Conservation (phyloP, 2,888 invertebrate species). For the Diabrotica balteata region DNA sequence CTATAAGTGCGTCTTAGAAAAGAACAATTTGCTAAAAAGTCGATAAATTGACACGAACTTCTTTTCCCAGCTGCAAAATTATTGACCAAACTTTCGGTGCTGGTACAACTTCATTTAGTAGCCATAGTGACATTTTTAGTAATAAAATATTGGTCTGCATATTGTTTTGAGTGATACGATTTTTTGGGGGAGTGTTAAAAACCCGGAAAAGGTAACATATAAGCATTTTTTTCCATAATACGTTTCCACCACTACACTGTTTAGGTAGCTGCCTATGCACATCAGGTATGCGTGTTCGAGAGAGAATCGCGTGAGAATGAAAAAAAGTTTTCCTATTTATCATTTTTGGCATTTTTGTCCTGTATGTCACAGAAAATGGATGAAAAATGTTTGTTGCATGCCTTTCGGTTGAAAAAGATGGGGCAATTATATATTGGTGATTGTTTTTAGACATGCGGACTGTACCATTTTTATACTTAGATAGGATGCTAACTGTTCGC, state of each 20-base stretch:
- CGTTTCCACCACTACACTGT: conserved; percentile 1
- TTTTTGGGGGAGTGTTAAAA: conserved; percentile 27
- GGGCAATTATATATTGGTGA: not conserved
- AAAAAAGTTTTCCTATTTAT: conserved; percentile 11
- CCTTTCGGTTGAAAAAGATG: not conserved
- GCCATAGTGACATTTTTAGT: conserved; percentile 23
- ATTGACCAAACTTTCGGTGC: conserved; percentile 27
- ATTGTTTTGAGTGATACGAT: conserved; percentile 27
- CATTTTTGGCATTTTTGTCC: conserved; percentile 15
- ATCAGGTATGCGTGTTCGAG: conserved; percentile 18
- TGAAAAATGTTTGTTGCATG: conserved; percentile 10
- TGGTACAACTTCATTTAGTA: conserved; percentile 7
- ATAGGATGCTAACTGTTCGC: too few relatives aligned
- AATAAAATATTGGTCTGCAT: conserved; percentile 26
- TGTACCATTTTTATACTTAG: not conserved
- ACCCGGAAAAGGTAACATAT: conserved; percentile 27
- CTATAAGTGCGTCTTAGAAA: too few relatives aligned
- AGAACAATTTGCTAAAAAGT: not conserved
- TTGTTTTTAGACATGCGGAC: conserved; percentile 1
- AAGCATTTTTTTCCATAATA: conserved; percentile 17
- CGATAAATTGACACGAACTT: conserved; percentile 4
- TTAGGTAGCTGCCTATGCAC: conserved; percentile 4
- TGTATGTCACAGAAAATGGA: conserved; percentile 4
- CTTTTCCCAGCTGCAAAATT: not conserved
- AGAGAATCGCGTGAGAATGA: conserved; percentile 20